Conservation (phyloP, 2,797 vertebrate species). For the Aeoliscus strigatus region DNA sequence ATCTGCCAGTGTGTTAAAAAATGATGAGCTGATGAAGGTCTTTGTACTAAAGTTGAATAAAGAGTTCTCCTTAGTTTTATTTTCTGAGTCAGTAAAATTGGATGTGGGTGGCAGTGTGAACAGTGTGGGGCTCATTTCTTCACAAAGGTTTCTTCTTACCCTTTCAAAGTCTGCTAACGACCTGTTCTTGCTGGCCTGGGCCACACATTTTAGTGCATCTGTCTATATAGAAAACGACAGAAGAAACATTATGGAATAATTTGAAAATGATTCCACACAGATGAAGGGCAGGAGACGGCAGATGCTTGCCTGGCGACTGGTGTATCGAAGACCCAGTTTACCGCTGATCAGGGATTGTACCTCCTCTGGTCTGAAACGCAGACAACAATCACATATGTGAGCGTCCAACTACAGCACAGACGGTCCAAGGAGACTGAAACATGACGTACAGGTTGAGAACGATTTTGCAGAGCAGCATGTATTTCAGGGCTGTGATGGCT, state of each 20-base stretch:
- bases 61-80: too few species aligned
- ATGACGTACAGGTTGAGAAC: constrained; percentile 89
- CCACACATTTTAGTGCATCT: constrained; percentile 94
- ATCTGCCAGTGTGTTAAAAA: too few species aligned
- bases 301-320: constrained; percentile 86
- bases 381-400: background rate
- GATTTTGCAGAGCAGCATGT: constrained; percentile 99
- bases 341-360: constrained; percentile 95
- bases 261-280: too few species aligned
- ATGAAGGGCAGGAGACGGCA: too few species aligned
- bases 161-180: constrained; percentile 99
- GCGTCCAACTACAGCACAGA: too few species aligned
- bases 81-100: too few species aligned
- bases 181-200: constrained; percentile 97
- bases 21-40: too few species aligned
- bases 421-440: too few species aligned
- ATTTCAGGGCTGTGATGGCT: constrained; percentile 96
- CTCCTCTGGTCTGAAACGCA: constrained; percentile 86
- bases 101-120: too few species aligned
- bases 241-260: too few species aligned
- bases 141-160: constrained; percentile 61
- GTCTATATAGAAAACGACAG: constrained; percentile 76
- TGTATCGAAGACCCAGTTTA: constrained; percentile 90
- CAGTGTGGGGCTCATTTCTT: too few species aligned
- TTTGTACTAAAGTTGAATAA: too few species aligned